phyloP scores from a whole-genome alignment of 2,113 vertebrate genomes.

The Embiotoca jacksoni region DNA sequence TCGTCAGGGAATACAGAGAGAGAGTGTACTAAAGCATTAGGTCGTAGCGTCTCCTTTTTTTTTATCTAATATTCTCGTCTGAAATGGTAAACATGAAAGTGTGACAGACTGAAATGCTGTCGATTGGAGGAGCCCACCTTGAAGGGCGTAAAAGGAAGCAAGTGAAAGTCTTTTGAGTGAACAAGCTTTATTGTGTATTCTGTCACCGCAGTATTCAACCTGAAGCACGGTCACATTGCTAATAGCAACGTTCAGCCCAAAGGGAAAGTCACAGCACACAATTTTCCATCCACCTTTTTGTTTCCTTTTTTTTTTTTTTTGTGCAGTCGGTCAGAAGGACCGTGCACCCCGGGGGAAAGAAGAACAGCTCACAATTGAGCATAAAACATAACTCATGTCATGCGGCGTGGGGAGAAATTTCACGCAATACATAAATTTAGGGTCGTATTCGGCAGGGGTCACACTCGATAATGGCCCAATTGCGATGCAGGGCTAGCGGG shows the following conservation, averaged over 20 bases:
- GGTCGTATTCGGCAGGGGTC: constrained; percentile 71
- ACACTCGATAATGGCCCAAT: constrained; percentile 60
- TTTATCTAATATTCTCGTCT: constrained; percentile 48
- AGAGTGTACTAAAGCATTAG: constrained; percentile 34
- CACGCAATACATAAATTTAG: constrained; percentile 70
- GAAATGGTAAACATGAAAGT: constrained; percentile 43
- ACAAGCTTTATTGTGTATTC: constrained; percentile 37
- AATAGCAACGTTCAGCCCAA: constrained; percentile 53
- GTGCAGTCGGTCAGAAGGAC: constrained; percentile 47
- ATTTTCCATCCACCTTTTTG: constrained; percentile 46
- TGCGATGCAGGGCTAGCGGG: constrained; percentile 59
- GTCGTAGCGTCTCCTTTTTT: neutral
- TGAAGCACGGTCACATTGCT: constrained; percentile 49
- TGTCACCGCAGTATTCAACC: constrained; percentile 48
- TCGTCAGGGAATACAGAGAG: constrained; percentile 34
- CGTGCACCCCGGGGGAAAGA: constrained; percentile 50
- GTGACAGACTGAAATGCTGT: constrained; percentile 29
- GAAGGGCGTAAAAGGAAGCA: constrained; percentile 16
- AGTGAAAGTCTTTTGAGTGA: constrained; percentile 28
- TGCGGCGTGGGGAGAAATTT: constrained; percentile 63
- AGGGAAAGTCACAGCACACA: constrained; percentile 59
- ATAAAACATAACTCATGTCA: constrained; percentile 70
- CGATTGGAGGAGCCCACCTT: constrained; percentile 31
- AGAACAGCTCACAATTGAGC: constrained; percentile 60
- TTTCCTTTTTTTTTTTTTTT: constrained; percentile 22